Percentiles rank a stretch among this genome's conserved stretches.
Conservation (phyloP, 2,113 vertebrate genomes). For the Cathartes aura region DNA sequence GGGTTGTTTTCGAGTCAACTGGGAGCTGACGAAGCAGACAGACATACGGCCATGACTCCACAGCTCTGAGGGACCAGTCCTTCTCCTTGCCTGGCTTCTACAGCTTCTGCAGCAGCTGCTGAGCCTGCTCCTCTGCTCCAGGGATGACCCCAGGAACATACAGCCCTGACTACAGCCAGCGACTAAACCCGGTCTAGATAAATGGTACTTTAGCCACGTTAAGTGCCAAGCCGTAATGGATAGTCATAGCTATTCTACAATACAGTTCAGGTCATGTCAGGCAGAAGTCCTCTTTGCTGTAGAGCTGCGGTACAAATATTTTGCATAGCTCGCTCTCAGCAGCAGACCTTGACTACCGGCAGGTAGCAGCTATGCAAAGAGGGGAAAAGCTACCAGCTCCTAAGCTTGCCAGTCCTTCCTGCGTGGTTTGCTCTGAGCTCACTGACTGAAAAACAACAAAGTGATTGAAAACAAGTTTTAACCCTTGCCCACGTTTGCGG, state of each 20-base stretch:
- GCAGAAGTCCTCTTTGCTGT: neutral
- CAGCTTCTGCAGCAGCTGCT: neutral
- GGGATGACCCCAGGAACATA: neutral
- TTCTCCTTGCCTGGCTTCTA: neutral
- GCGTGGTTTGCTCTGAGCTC: neutral
- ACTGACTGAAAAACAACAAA: neutral
- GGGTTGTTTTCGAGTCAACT: neutral
- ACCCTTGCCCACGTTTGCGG: neutral
- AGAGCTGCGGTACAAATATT: neutral
- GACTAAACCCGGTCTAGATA: neutral
- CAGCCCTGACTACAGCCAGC: neutral
- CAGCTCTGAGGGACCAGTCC: neutral
- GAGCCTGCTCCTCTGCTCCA: neutral
- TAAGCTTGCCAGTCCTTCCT: neutral
- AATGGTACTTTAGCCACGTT: neutral
- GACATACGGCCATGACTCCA: fast-evolving
- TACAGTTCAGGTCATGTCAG: neutral
- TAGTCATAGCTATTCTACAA: neutral
- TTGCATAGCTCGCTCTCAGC: neutral
- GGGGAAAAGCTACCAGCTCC: neutral
- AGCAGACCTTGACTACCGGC: neutral
- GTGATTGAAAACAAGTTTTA: neutral
- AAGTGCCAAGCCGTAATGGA: neutral
- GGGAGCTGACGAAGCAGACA: neutral
- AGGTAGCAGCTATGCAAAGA: neutral